These are phyloP conservation scores for Thelaira solivaga DNA, from an alignment of 2,888 invertebrate genomes.

Conservation along the genomic window DNA sequence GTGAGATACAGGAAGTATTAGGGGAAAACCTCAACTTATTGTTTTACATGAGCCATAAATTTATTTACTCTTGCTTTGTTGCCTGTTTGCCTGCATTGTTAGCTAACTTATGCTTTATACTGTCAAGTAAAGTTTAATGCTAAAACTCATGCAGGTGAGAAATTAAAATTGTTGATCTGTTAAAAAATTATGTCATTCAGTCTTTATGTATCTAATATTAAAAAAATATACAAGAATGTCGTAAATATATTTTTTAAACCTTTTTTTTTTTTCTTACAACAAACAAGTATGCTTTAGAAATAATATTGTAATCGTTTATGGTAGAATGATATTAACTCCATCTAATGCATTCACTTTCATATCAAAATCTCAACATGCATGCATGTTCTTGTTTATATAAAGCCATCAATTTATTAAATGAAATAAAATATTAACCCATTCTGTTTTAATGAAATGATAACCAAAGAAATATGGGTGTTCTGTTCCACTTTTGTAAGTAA, in stretches of 20 bases:
- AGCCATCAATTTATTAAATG: conserved; percentile 15
- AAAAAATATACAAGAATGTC: neutral
- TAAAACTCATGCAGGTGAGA: conserved; percentile 38
- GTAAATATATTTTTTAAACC: conserved; percentile 2
- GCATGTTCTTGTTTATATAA: conserved; percentile 28
- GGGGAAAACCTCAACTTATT: neutral
- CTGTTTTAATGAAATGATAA: too few relatives aligned
- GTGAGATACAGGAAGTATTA: neutral
- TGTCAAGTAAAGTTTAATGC: neutral
- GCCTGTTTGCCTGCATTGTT: too few relatives aligned
- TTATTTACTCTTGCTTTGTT: neutral
- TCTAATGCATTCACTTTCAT: conserved; percentile 36
- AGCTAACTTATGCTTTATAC: neutral
- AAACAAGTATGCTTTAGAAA: conserved; percentile 13
- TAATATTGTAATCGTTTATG: neutral
- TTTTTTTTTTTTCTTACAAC: conserved; percentile 23
- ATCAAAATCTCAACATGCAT: conserved; percentile 2
- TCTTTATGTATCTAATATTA: neutral
- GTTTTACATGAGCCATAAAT: neutral
- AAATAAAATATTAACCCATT: conserved; percentile 30
- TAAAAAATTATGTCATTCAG: conserved; percentile 24
- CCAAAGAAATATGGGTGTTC: too few relatives aligned
- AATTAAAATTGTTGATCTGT: conserved; percentile 45
- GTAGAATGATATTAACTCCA: neutral
- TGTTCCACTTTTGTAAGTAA: too few relatives aligned